Base-by-base conservation (phyloP, 2,888 invertebrate species). In the Suillia variegata region DNA sequence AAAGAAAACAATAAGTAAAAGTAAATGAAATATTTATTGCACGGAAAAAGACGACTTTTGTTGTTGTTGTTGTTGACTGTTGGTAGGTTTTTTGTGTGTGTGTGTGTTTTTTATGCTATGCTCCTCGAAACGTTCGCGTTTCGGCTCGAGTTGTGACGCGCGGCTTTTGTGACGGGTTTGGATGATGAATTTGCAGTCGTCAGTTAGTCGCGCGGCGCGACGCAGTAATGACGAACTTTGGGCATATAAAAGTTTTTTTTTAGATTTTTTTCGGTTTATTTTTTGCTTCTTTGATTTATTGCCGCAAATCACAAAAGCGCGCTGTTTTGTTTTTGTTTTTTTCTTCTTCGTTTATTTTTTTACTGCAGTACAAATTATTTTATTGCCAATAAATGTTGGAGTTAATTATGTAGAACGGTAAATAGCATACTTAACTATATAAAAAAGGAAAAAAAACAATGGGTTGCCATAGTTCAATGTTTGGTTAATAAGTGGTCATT, bases 371-470 rank as follows among this genome's bases (percentile, higher is more conserved):
- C 38, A 38, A 38, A 38, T 38, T 17, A 69, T 70, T 70, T 75
- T 71, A 74, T 70, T n/a, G n/a, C n/a, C 10, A 26, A 26, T 73
- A 70, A 70, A 70, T 68, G 71, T 75, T 74, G 73, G 66, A 75
- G 67, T 70, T 72, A 71, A 71, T 71, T 71, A 71, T 70, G 71
- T 64, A 68, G 73, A 72, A 71, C 75, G 74, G 70, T 74, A 68
- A 75, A 70, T 68, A 68, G 74, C 74, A 42, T 33, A 75, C 75
- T 74, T 73, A 71, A 71, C 75, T 74, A 75, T 75, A 71, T 17
- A 38, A 10, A 13, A 38, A 38, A 38, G n/a, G 17, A 38, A 5
- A 38, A 38, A 38, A 10, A 3, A 38, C 12, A 10, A 10, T 17
- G 17, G n/a, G n/a, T n/a, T n/a, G n/a, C n/a, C n/a, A n/a, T n/a